phyloP scores from a whole-genome alignment of 2,113 vertebrate genomes.

The Corynorhinus townsendii region DNA sequence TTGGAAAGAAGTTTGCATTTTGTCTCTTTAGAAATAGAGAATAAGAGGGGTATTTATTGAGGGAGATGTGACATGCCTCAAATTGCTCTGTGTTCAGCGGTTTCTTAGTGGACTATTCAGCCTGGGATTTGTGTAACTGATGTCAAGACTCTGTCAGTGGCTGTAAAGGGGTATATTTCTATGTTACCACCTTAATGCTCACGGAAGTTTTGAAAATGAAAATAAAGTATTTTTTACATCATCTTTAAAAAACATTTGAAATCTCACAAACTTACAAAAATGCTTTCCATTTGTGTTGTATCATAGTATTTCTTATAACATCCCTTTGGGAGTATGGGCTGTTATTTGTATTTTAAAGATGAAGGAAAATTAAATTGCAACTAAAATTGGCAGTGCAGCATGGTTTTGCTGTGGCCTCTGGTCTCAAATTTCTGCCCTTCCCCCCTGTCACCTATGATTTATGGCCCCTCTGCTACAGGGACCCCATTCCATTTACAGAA shows the following conservation, averaged over 20 bases:
- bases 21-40: not conserved
- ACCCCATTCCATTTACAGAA: not conserved
- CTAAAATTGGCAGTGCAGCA: not conserved
- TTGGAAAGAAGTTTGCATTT: conserved; percentile 1
- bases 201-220: not conserved
- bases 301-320: not conserved
- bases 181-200: not conserved
- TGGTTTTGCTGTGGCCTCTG: not conserved
- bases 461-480: not conserved
- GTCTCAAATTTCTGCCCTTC: not conserved
- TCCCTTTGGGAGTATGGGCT: not conserved
- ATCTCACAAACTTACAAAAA: not conserved
- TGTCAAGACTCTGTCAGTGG: not conserved
- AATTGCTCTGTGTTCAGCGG: not conserved
- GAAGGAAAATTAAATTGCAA: not conserved
- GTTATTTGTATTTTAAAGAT: not conserved
- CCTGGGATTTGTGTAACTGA: not conserved
- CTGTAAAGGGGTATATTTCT: not conserved
- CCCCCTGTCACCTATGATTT: not conserved
- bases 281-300: not conserved
- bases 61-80: not conserved
- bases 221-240: not conserved
- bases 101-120: not conserved
- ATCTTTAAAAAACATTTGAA: conserved; percentile 4
- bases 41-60: not conserved